Conservation (phyloP, 2,113 vertebrate species). For the Thalassoma bifasciatum region DNA sequence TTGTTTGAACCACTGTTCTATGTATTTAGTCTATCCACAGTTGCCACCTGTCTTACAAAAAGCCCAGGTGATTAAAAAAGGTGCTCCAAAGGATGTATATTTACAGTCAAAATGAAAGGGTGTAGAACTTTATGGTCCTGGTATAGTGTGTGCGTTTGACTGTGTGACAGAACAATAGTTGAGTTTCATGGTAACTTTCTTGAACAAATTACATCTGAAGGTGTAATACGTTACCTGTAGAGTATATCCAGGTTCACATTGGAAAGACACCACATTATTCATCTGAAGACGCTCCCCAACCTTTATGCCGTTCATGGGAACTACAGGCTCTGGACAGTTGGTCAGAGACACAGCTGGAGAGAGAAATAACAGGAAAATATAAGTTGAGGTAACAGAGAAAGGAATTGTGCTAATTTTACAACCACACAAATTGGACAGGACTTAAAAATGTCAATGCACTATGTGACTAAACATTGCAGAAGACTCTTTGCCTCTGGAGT, state of each 20-base stretch:
- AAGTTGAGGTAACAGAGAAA: neutral
- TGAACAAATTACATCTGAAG: neutral
- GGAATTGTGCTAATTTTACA: neutral
- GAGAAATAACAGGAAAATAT: neutral
- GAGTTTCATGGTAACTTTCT: neutral
- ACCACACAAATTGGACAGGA: neutral
- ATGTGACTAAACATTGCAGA: neutral
- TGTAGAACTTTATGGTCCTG: no score
- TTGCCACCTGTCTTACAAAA: conserved; percentile 37
- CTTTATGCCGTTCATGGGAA: conserved; percentile 94
- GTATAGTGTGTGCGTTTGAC: neutral
- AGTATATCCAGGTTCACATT: conserved; percentile 95
- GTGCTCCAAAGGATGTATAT: neutral
- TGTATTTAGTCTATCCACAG: conserved; percentile 26
- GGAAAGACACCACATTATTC: conserved; percentile 97
- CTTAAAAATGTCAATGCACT: neutral
- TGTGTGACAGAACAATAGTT: neutral
- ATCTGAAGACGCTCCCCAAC: conserved; percentile 93
- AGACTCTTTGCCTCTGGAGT: neutral
- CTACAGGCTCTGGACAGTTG: conserved; percentile 91
- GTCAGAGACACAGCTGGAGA: conserved; percentile 92
- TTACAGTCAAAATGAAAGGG: conserved; percentile 1
- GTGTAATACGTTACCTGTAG: conserved; percentile 87
- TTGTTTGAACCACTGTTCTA: conserved; percentile 34
- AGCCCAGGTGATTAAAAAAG: conserved; percentile 21